These are phyloP conservation scores for Phaonia tiefii DNA, from an alignment of 2,888 invertebrate genomes.

Conservation along the genomic window DNA sequence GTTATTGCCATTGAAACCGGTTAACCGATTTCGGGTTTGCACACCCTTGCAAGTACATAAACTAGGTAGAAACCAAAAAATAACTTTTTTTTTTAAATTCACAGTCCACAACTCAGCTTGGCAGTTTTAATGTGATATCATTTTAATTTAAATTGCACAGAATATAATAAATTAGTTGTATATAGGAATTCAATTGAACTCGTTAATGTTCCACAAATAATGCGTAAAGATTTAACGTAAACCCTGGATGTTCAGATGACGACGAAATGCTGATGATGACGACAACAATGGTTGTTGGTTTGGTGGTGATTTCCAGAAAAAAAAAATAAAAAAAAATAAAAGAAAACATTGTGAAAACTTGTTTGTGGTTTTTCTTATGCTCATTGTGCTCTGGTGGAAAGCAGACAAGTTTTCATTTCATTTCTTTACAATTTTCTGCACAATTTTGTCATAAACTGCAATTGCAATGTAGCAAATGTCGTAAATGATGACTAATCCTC, in stretches of 20 bases:
- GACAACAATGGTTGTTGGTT: neutral
- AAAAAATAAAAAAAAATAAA: neutral
- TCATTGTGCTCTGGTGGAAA: neutral
- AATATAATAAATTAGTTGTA: too few species aligned
- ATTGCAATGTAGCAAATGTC: neutral
- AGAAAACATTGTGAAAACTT: slow-evolving; percentile 62
- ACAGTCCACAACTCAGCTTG: too few species aligned
- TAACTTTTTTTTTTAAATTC: too few species aligned
- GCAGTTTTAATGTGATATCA: too few species aligned
- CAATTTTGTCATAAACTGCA: slow-evolving; percentile 44
- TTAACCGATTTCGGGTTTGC: too few species aligned
- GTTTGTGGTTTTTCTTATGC: slow-evolving; percentile 54
- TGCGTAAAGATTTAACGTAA: too few species aligned
- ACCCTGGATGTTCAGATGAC: slow-evolving; percentile 13
- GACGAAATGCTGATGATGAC: slow-evolving; percentile 27
- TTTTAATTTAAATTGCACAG: too few species aligned
- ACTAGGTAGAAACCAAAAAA: too few species aligned
- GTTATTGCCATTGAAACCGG: too few species aligned
- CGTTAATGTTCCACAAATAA: too few species aligned
- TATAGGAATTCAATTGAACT: too few species aligned
- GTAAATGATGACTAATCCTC: slow-evolving; percentile 58
- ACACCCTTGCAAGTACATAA: too few species aligned
- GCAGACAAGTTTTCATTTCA: slow-evolving; percentile 61
- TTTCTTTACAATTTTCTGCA: neutral
- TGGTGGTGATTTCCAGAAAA: neutral